Conservation (phyloP, 2,113 vertebrate species). For the Octodon degus region DNA sequence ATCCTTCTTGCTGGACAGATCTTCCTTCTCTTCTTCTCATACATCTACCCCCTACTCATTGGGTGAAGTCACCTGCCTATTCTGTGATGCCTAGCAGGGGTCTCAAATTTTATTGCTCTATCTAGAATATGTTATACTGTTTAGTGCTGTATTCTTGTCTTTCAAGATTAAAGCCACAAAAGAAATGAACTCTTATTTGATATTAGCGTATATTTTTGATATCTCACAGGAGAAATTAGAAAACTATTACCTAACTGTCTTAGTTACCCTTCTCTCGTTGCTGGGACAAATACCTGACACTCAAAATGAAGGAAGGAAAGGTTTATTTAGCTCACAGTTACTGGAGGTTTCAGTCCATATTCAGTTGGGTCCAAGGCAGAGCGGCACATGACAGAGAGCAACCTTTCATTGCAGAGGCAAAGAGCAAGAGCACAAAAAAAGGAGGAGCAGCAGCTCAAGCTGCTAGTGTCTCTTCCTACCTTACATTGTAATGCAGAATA, state of each 20-base stretch:
- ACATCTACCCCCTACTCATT: background rate
- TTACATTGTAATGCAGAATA: no score
- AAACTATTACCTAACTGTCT: background rate
- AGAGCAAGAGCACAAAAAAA: no score
- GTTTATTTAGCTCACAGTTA: no score
- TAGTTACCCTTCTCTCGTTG: no score
- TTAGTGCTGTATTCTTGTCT: background rate
- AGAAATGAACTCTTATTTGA: background rate
- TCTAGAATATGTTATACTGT: slow-evolving; percentile 10
- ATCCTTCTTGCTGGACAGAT: background rate
- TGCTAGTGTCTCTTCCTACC: no score
- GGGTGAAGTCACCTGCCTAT: background rate
- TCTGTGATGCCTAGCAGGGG: background rate
- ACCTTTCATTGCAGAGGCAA: no score
- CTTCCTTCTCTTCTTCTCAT: background rate
- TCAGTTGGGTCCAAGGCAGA: no score
- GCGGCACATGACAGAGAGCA: no score
- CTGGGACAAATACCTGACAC: no score
- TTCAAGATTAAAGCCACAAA: background rate
- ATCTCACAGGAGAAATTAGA: slow-evolving; percentile 12
- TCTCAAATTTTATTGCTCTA: background rate
- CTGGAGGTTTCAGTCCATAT: no score
- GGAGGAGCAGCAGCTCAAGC: no score
- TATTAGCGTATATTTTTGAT: background rate
- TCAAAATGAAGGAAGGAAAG: no score